These are phyloP conservation scores for Aromia moschata DNA, from an alignment of 2,888 invertebrate genomes.

Conservation along the genomic window DNA sequence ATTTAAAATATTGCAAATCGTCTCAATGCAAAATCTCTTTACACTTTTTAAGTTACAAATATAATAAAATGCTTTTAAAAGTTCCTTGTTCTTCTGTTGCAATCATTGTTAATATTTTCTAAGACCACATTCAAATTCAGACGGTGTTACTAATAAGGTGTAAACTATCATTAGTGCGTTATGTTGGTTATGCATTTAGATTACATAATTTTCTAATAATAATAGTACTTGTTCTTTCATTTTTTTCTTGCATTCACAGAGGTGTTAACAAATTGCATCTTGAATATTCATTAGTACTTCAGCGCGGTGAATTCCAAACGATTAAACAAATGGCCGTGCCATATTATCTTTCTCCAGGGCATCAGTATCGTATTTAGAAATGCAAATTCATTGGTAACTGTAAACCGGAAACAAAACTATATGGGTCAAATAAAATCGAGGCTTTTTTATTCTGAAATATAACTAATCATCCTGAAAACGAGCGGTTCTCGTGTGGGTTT, in stretches of 20 bases:
- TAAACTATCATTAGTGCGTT: not conserved
- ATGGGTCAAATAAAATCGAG: not conserved
- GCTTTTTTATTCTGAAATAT: no score
- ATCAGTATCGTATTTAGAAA: not conserved
- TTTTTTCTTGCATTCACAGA: not conserved
- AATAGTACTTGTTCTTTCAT: not conserved
- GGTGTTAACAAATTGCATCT: not conserved
- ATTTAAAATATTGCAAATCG: no score
- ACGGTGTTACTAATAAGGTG: no score
- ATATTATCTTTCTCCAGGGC: no score
- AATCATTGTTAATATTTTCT: no score
- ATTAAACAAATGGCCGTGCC: no score
- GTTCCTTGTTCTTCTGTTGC: no score
- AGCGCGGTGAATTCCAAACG: not conserved
- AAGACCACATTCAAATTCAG: no score
- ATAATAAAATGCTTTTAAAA: no score
- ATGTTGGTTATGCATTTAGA: not conserved
- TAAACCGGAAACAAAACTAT: not conserved
- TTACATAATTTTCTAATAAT: constrained; percentile 1
- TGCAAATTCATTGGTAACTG: not conserved
- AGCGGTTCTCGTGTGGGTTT: not conserved
- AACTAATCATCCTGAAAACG: not conserved
- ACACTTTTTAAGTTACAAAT: no score
- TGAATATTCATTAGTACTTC: not conserved
- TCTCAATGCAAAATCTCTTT: no score